Base-by-base conservation (phyloP, 2,113 vertebrate genomes). In the Actinemys pallida region DNA sequence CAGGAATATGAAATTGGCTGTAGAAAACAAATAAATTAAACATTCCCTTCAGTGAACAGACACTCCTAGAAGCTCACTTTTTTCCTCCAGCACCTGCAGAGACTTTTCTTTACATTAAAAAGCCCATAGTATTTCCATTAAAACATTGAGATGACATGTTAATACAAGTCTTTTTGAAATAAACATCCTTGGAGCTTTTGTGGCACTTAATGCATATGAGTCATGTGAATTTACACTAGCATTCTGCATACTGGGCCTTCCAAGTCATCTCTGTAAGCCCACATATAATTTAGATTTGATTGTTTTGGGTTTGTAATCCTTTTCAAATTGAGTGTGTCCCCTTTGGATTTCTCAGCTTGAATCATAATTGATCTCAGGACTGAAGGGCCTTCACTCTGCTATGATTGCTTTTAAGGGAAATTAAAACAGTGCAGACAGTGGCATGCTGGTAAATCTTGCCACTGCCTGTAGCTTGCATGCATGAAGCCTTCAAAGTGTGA, bases 321-420 rank as follows among this genome's bases (percentile, higher is more conserved):
- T 89, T 80, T 85, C 75, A 56, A 88, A 3, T 9, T 90, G 82
- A 91, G 81, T 84, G 83, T 76, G 59, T 49, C 52, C 16, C 35
- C 20, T 82, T 54, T 81, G 50, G 52, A 79, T 88, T 91, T 96
- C 91, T 93, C 56, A 53, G 35, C 75, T 90, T 92, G 10, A n/a
- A 9, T 94, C 90, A 90, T 92, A 83, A 86, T 82, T 82, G 16
- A 6, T 56, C 81, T 91, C 49, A 31, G 14, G 54, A 53, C 57
- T 90, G 47, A 91, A 92, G 82, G 29, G 49, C 20, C 94, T 84
- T 95, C 80, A 3, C 50, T 88, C 52, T 90, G 47, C 49, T 88
- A 88, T 94, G 81, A 83, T 87, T 84, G 52, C 20, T 95, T 93
- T 95, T 57, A 83, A 92, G 72, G 72, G 93, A 97, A 95, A 96